These are phyloP conservation scores for Sebastes kiyomatsui DNA, from an alignment of 2,797 vertebrate species.

Conservation along the genomic window DNA sequence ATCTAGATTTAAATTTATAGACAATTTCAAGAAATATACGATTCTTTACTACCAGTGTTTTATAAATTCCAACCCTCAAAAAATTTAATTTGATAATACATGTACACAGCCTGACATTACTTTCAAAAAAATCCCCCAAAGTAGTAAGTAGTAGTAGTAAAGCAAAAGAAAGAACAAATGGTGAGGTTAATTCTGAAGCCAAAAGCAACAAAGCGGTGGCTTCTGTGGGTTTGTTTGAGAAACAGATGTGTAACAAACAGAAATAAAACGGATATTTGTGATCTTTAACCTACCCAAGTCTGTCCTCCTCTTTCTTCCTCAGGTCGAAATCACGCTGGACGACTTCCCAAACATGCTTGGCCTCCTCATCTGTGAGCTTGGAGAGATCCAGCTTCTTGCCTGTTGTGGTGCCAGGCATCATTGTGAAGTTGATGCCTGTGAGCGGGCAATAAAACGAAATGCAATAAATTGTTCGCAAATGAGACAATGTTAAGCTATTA, in stretches of 20 bases:
- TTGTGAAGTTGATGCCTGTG: background rate
- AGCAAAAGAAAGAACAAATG: too few species aligned
- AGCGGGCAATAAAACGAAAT: background rate
- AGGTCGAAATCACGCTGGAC: conserved; percentile 92
- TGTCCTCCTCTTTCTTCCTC: conserved; percentile 91
- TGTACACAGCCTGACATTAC: background rate
- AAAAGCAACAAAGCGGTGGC: background rate
- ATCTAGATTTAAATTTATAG: background rate
- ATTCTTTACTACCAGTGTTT: background rate
- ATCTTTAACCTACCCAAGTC: conserved; percentile 85
- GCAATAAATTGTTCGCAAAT: background rate
- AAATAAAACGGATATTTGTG: background rate
- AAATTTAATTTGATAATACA: background rate
- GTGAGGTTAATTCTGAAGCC: background rate
- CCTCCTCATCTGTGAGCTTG: conserved; percentile 92
- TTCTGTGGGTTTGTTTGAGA: background rate
- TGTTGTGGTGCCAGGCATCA: conserved; percentile 67
- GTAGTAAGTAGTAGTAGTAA: too few species aligned
- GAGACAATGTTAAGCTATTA: background rate
- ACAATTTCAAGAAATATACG: background rate
- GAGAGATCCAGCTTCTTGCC: conserved; percentile 92
- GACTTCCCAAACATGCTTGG: conserved; percentile 91
- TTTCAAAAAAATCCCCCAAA: too few species aligned
- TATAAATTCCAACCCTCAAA: background rate
- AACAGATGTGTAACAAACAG: background rate